Evolutionary conservation across 1,140 invertebrate genomes (phyloP).

Genomic region (Cherax quadricarinatus): DNA sequence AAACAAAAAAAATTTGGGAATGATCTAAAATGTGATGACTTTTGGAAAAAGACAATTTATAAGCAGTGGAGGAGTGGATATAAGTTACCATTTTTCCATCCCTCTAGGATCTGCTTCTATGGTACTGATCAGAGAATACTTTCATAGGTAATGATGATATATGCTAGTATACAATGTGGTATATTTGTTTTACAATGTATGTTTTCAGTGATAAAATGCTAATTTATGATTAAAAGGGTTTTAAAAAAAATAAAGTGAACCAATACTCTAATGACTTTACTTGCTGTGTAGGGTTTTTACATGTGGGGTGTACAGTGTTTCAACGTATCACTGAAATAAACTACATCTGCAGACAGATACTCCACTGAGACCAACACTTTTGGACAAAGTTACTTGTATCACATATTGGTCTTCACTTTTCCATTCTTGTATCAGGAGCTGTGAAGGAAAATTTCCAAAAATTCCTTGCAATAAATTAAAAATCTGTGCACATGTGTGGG

Average conservation of each 20-base stretch:
- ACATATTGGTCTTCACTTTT: slow-evolving; percentile 31
- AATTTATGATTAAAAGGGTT: neutral
- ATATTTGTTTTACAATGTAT: no score
- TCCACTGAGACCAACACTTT: slow-evolving; percentile 42
- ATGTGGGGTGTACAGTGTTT: slow-evolving; percentile 63
- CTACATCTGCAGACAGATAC: slow-evolving; percentile 46
- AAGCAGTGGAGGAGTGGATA: no score
- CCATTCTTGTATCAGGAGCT: slow-evolving; percentile 9
- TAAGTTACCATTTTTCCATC: no score
- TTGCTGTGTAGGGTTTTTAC: slow-evolving; percentile 59
- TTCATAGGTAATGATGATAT: neutral
- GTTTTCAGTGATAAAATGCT: neutral
- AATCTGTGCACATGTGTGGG: neutral
- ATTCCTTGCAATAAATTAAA: neutral
- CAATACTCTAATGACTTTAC: slow-evolving; percentile 63
- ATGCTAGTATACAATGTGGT: neutral
- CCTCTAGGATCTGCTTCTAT: no score
- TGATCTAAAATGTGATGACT: no score
- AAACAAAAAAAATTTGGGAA: no score
- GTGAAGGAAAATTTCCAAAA: neutral
- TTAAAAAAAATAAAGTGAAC: slow-evolving; percentile 2
- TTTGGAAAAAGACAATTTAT: no score
- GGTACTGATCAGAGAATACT: no score
- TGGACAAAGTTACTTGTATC: slow-evolving; percentile 23
- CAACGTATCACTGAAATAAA: slow-evolving; percentile 62